Evolutionary conservation across 2,113 vertebrate genomes (phyloP), one percentile per base, ranked within the genome.

Genomic region (Bostrychus sinensis): DNA sequence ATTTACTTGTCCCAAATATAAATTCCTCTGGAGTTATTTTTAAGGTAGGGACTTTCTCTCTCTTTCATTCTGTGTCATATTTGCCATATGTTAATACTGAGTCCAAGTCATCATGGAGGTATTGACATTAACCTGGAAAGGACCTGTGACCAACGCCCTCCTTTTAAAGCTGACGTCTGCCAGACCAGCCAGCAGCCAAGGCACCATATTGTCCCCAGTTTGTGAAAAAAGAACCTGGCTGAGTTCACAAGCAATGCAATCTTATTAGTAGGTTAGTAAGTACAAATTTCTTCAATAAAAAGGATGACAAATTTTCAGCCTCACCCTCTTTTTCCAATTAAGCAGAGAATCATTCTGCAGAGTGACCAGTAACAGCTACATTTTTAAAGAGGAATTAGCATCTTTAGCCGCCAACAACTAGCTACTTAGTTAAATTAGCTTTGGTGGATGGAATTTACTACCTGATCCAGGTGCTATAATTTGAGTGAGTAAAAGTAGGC

Each of bases 121-220:
- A 75, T 28, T 79, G 77, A 84, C 80, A 78, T 78, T 64, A 70
- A 46, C 43, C 19, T 46, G 42, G 43, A 7, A 7, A 34, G 32
- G 32, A 34, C 11, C 11, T 34, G 11, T 8, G 32, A 10, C 7
- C 7, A 34, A 34, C 3, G 7, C 32, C 32, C 2, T 34, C 11
- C 11, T 76, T 5, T 8, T 34, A 34, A 10, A 34, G 11, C 32
- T 34, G 11, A 4, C 2, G 32, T 34, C 32, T 34, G 74, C 84
- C 80, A 82, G 79, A 65, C 41, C 41, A 70, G 54, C 42, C 50
- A 70, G 69, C 28, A 48, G 78, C 63, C 68, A 81, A 79, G 68
- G 68, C 50, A 54, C 38, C 42, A 64, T 58, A 36, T 48, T 23
- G 26, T 30, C 70, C 68, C 38, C 62, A 77, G 30, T 38, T 62